These are phyloP conservation scores for Gambelia wislizenii DNA, from an alignment of 2,797 vertebrate genomes.

Conservation along the genomic window DNA sequence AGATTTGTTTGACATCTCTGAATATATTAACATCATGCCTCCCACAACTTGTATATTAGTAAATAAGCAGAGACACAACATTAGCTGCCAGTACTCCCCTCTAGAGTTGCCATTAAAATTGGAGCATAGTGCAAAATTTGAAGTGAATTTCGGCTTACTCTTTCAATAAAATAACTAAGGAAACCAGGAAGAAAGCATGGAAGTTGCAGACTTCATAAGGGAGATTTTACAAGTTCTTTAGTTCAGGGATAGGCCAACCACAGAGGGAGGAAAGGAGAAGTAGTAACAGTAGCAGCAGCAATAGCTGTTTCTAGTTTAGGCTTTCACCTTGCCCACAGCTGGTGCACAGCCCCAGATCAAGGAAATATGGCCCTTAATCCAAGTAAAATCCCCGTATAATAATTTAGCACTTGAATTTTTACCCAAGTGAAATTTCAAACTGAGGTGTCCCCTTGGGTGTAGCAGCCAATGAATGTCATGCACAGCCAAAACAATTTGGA, in stretches of 20 bases:
- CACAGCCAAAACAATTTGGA: background rate
- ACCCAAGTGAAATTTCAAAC: background rate
- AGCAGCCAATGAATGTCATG: background rate
- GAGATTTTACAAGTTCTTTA: background rate
- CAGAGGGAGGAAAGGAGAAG: too few relatives aligned
- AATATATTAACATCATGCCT: background rate
- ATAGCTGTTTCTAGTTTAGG: background rate
- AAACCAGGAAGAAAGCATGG: background rate
- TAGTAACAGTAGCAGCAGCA: background rate
- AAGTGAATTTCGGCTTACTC: background rate
- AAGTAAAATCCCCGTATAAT: background rate
- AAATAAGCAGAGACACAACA: background rate
- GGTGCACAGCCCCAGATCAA: background rate
- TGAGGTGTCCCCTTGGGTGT: background rate
- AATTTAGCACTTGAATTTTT: background rate
- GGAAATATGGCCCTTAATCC: background rate
- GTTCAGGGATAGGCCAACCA: background rate
- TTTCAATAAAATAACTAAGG: background rate
- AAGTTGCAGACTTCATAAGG: too few relatives aligned
- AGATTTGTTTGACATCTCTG: background rate
- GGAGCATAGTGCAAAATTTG: too few relatives aligned
- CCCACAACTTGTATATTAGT: background rate
- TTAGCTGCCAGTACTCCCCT: background rate
- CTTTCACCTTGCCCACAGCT: background rate
- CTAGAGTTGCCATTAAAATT: background rate